Evolutionary conservation across 2,797 vertebrate species (phyloP).

Genomic region (Setipinna tenuifilis): DNA sequence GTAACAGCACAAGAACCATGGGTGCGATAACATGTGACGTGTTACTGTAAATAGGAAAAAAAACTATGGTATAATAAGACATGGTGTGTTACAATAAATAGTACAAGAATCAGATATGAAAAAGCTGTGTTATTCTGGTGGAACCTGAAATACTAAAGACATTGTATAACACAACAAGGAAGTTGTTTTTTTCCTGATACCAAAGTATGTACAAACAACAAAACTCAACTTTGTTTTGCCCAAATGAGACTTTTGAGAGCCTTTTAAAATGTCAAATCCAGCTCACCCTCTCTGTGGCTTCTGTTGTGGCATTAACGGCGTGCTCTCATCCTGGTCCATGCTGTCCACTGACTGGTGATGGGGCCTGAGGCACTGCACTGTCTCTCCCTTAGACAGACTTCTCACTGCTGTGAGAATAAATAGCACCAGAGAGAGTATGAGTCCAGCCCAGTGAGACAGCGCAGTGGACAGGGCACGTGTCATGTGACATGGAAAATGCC

Average conservation of each 20-base stretch:
- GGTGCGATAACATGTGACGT: too few relatives aligned
- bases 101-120: too few relatives aligned
- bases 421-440: not conserved
- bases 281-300: not conserved
- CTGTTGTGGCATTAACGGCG: not conserved
- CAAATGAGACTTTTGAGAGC: too few relatives aligned
- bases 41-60: too few relatives aligned
- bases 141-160: too few relatives aligned
- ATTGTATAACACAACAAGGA: too few relatives aligned
- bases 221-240: too few relatives aligned
- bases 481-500: not conserved
- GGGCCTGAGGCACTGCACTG: not conserved
- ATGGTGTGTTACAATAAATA: too few relatives aligned
- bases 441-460: not conserved
- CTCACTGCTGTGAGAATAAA: not conserved
- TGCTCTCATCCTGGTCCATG: not conserved
- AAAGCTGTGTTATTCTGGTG: too few relatives aligned
- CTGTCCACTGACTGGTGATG: not conserved
- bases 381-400: not conserved
- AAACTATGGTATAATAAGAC: too few relatives aligned
- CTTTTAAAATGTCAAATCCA: not conserved
- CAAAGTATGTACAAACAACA: too few relatives aligned
- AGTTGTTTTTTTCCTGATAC: too few relatives aligned
- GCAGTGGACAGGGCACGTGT: not conserved
- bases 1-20: not conserved